These are phyloP conservation scores for Penelope pileata DNA, from an alignment of 2,113 vertebrate species.

Conservation along the genomic window DNA sequence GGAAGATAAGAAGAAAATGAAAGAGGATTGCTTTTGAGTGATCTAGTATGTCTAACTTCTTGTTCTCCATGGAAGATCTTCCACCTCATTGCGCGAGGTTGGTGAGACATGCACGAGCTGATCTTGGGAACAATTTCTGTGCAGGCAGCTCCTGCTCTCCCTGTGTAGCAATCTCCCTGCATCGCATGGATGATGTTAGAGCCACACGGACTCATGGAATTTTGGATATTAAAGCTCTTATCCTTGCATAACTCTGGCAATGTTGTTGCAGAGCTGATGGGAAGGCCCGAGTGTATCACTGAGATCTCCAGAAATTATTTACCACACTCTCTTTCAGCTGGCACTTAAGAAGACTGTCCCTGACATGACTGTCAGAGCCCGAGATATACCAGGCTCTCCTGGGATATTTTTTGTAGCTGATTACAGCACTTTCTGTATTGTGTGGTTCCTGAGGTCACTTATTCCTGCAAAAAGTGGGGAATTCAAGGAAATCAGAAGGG, in stretches of 20 bases:
- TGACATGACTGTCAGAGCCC: not conserved
- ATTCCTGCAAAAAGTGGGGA: not conserved
- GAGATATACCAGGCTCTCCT: not conserved
- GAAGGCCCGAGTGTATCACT: not conserved
- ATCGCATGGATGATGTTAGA: not conserved
- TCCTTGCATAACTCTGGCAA: not conserved
- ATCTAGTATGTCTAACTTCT: not conserved
- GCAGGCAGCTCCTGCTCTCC: not conserved
- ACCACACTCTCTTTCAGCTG: not conserved
- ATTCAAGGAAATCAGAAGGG: accelerated
- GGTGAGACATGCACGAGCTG: not conserved
- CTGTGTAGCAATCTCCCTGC: not conserved
- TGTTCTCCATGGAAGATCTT: not conserved
- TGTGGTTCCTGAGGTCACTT: not conserved
- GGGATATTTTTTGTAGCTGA: not conserved
- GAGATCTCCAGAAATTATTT: not conserved
- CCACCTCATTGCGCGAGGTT: not conserved
- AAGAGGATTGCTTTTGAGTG: not conserved
- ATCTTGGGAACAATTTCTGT: not conserved
- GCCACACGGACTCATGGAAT: not conserved
- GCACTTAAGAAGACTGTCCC: not conserved
- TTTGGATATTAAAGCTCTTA: not conserved
- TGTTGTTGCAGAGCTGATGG: not conserved
- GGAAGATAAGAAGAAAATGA: not conserved
- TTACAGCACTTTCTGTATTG: not conserved